A percentile compares a stretch with the other conserved stretches of the same genome.
These are phyloP conservation scores for Anisognathus igniventris DNA, from an alignment of 2,797 vertebrate genomes.

Conservation along the genomic window DNA sequence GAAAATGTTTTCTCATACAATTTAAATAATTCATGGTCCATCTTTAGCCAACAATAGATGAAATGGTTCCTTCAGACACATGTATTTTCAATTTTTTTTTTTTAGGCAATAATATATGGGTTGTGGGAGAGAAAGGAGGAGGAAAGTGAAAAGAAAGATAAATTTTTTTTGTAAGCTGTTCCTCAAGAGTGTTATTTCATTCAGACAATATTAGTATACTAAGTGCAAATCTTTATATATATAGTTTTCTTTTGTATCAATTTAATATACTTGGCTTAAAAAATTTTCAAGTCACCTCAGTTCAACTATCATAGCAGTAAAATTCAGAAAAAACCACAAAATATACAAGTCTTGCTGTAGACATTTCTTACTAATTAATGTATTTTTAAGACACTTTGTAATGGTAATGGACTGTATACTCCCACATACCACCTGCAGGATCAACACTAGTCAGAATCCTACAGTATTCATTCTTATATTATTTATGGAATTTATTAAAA, in stretches of 20 bases:
- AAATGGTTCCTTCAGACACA: not conserved
- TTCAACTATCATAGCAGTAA: not conserved
- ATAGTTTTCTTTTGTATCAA: not conserved
- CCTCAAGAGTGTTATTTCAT: not conserved
- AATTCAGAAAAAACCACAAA: not conserved
- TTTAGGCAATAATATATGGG: not conserved
- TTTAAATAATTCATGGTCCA: not conserved
- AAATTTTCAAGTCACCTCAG: not conserved
- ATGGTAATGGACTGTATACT: not conserved
- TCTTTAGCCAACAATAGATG: not conserved
- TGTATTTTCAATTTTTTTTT: not conserved
- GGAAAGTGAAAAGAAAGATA: not conserved
- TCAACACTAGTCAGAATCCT: not conserved
- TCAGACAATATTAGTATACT: not conserved
- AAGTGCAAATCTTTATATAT: not conserved
- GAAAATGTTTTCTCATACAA: not conserved
- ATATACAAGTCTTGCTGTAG: not conserved
- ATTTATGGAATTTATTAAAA: not conserved
- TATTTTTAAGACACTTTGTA: not conserved
- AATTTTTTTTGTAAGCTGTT: not conserved
- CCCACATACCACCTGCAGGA: not conserved
- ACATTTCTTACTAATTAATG: not conserved
- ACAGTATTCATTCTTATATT: not conserved
- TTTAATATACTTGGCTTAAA: not conserved
- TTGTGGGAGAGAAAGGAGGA: fast-evolving